Conservation (phyloP, 2,888 invertebrate species). For the Hydrotaea diabolus region DNA sequence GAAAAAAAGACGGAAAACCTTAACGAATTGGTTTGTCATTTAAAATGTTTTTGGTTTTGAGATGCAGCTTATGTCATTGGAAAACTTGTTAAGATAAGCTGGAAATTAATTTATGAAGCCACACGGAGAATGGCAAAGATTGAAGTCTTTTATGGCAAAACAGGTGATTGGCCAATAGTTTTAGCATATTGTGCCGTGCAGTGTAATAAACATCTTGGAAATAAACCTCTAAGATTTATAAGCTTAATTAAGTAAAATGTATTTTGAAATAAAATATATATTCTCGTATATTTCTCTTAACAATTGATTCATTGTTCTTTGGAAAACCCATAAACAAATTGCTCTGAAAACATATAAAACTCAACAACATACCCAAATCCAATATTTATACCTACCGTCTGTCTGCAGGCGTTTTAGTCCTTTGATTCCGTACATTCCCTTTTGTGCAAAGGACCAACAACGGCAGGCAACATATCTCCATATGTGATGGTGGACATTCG, state of each 20-base stretch:
- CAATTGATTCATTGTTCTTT: constrained; percentile 50
- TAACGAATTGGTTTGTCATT: too few species aligned
- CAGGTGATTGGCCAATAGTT: too few species aligned
- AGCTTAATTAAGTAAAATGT: constrained; percentile 64
- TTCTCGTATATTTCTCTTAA: constrained; percentile 42
- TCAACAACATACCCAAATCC: constrained; percentile 46
- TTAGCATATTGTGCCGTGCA: too few species aligned
- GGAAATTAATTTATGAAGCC: too few species aligned
- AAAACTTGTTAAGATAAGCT: too few species aligned
- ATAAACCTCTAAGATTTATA: constrained; percentile 56
- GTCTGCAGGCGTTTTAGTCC: neutral
- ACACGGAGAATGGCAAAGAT: too few species aligned
- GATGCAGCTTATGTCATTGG: too few species aligned
- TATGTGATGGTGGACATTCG: constrained; percentile 12
- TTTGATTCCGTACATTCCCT: neutral
- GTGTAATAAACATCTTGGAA: constrained; percentile 49
- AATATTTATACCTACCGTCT: constrained; percentile 36
- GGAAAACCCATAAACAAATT: constrained; percentile 59
- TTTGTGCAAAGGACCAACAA: constrained; percentile 21
- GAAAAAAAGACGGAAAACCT: too few species aligned
- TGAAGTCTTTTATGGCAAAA: too few species aligned
- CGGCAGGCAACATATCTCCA: constrained; percentile 4
- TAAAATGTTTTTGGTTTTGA: too few species aligned
- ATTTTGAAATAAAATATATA: constrained; percentile 42
- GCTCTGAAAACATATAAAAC: constrained; percentile 45